Evolutionary conservation across 2,888 invertebrate genomes (phyloP).

Genomic region (Limulus polyphemus): DNA sequence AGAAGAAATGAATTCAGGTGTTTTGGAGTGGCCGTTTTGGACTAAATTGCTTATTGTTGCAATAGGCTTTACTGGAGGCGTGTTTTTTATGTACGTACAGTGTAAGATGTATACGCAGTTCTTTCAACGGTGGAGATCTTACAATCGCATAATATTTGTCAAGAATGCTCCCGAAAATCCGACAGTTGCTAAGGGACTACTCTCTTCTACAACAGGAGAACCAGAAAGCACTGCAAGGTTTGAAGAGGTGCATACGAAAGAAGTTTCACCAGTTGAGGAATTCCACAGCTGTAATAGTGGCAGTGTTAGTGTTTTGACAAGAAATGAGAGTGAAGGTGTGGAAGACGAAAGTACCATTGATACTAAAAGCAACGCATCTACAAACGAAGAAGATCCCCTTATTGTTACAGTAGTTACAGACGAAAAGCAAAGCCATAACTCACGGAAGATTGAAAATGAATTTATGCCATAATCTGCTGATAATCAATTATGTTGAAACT

Average conservation of each 20-base stretch:
- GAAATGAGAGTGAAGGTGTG: background rate
- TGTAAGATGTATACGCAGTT: slow-evolving; percentile 89
- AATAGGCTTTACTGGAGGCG: slow-evolving; percentile 88
- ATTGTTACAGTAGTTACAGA: too few species aligned
- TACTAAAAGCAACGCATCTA: too few species aligned
- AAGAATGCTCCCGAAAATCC: slow-evolving; percentile 55
- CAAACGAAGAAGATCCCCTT: too few species aligned
- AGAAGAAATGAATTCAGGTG: slow-evolving; percentile 70
- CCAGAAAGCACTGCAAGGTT: background rate
- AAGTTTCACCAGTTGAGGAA: slow-evolving; percentile 18
- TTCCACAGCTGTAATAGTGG: slow-evolving; percentile 23
- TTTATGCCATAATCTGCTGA: too few species aligned
- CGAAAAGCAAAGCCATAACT: too few species aligned
- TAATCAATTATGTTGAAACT: too few species aligned
- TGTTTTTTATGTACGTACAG: slow-evolving; percentile 96
- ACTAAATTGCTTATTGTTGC: slow-evolving; percentile 93
- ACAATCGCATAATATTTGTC: slow-evolving; percentile 84
- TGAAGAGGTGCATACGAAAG: background rate
- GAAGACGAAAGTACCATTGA: too few species aligned
- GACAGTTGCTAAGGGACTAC: slow-evolving; percentile 6
- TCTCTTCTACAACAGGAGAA: background rate
- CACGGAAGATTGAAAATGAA: too few species aligned
- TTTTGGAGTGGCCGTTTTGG: slow-evolving; percentile 94
- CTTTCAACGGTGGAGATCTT: slow-evolving; percentile 86
- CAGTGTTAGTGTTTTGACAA: background rate